Evolutionary conservation across 2,797 vertebrate genomes (phyloP), one percentile per base, ranked within the genome.

Genomic region (Acrossocheilus fasciatus): DNA sequence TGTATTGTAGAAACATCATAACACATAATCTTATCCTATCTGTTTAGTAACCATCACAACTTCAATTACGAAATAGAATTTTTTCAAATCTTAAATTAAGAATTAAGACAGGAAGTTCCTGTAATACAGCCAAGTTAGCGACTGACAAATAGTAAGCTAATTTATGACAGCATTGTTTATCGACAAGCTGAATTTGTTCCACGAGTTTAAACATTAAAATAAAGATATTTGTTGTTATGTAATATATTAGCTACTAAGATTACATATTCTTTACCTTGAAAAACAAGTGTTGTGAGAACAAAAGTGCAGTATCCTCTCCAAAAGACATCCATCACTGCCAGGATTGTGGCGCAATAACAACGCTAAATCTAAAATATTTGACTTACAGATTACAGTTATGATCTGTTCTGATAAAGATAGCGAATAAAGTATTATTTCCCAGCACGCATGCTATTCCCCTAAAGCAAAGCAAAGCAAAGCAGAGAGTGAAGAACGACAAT

Each of bases 221-320:
- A 30, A 45, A 45, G 5, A 45, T 18, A 70, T 45, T 62, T 45
- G 2, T 52, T 10, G 64, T 18, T 43, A 66, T 52, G 69, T 15
- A 6, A 45, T 52, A 41, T 30, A 30, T 76, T 8, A 45, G 14
- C 45, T 23, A 69, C 11, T 14, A 12, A 62, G 59, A 85, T 68
- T 26, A 30, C 9, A 17, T 41, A 26, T 18, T 73, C 26, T 69
- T 75, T 90, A 87, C 90, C 89, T 87, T 72, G 66, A 68, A 87
- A 62, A 34, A 86, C 18, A 39, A 85, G 45, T 52, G 76, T 59
- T 36, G 75, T 64, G 70, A 90, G 70, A 15, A 84, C 34, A 8
- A 88, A 47, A 69, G 47, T 26, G 43, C 82, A 84, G 43, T 89
- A 77, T 72, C 79, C 80, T 68, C 59, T 86, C 83, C 85, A 87